phyloP scores from a whole-genome alignment of 2,888 invertebrate genomes.

The Synanthedon vespiformis region DNA sequence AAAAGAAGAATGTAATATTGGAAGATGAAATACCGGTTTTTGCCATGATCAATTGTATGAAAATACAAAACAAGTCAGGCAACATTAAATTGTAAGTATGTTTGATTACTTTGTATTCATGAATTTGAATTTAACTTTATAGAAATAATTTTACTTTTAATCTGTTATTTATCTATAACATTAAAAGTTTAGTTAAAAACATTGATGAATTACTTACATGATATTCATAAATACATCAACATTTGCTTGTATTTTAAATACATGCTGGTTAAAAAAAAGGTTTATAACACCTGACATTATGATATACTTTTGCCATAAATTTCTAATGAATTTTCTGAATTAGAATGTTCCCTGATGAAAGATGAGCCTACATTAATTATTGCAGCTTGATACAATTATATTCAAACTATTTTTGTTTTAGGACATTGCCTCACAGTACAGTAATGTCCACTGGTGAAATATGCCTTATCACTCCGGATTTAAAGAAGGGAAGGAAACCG shows the following conservation, averaged over 20 bases:
- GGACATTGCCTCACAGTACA: conserved; percentile 70
- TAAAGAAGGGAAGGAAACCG: conserved; percentile 75
- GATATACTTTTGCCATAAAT: too few species aligned
- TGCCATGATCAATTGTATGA: conserved; percentile 72
- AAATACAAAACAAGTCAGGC: conserved; percentile 73
- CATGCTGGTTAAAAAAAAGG: too few species aligned
- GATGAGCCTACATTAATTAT: too few species aligned
- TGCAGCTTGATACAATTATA: too few species aligned
- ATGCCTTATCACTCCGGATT: conserved; percentile 82
- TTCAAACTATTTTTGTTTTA: conserved; percentile 13
- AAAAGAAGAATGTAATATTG: conserved; percentile 62
- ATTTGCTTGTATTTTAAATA: conserved; percentile 2
- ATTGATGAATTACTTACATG: background rate
- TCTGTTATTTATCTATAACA: too few species aligned
- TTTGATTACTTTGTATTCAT: background rate
- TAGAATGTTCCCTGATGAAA: too few species aligned
- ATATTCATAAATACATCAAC: background rate
- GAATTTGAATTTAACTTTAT: too few species aligned
- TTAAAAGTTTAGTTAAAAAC: conserved; percentile 1
- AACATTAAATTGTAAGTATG: conserved; percentile 74
- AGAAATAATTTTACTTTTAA: too few species aligned
- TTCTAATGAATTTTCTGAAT: too few species aligned
- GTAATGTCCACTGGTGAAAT: conserved; percentile 76
- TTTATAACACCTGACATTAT: too few species aligned
- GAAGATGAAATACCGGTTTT: conserved; percentile 70